phyloP scores from a whole-genome alignment of 2,113 vertebrate genomes.

The Bubalus kerabau region DNA sequence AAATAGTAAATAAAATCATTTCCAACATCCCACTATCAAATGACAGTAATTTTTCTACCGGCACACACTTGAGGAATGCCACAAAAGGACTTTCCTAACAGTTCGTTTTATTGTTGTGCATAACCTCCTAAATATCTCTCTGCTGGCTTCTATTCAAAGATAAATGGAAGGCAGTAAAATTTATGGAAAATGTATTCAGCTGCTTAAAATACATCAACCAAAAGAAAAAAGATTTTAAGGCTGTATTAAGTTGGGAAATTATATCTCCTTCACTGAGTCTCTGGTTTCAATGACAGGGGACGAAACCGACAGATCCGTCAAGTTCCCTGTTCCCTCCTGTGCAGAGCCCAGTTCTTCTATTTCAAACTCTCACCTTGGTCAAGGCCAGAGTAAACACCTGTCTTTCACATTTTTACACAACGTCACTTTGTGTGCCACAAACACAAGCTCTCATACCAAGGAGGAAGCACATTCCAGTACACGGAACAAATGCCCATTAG shows the following conservation, averaged over 20 bases:
- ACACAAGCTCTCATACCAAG: neutral
- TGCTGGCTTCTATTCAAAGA: conserved; percentile 53
- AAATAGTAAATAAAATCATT: conserved; percentile 57
- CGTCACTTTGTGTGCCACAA: neutral
- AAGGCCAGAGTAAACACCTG: conserved; percentile 40
- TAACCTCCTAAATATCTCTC: conserved; percentile 52
- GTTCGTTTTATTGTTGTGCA: neutral
- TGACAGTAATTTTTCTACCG: conserved; percentile 9
- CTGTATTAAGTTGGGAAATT: conserved; percentile 22
- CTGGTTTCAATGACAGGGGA: neutral
- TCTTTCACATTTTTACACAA: conserved; percentile 1
- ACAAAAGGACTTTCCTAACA: conserved; percentile 36
- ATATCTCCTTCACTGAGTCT: neutral
- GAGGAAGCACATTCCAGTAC: neutral
- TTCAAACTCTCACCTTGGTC: neutral
- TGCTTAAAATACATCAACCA: conserved; percentile 52
- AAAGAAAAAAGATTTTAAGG: conserved; percentile 41
- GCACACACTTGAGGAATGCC: conserved; percentile 35
- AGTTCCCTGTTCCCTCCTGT: neutral
- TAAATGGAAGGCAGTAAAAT: conserved; percentile 51
- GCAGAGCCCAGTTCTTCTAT: neutral
- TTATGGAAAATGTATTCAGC: conserved; percentile 58
- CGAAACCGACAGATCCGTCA: neutral
- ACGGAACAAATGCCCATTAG: neutral
- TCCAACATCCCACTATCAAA: conserved; percentile 40